Conservation (phyloP, 2,797 vertebrate species). For the Argentina silus region DNA sequence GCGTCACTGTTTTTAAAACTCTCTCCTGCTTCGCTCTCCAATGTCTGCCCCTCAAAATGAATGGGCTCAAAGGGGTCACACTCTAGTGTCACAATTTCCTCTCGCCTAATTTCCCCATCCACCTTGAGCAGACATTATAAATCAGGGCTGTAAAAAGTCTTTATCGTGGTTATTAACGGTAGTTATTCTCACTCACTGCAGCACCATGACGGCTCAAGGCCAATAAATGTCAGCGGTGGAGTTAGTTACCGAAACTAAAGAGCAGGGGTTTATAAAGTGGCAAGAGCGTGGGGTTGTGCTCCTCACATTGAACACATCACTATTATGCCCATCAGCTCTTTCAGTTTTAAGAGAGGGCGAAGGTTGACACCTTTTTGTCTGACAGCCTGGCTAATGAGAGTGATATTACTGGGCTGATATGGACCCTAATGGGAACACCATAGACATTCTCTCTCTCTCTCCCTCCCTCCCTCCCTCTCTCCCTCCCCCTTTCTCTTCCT, state of each 20-base stretch:
- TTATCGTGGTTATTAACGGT: slow-evolving; percentile 63
- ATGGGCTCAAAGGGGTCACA: slow-evolving; percentile 57
- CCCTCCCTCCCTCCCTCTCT: not conserved
- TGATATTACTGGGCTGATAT: not conserved
- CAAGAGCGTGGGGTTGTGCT: slow-evolving; percentile 35
- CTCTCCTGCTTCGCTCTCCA: slow-evolving; percentile 15
- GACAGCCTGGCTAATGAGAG: slow-evolving; percentile 28
- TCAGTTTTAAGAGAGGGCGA: slow-evolving; percentile 25
- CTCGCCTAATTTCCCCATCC: slow-evolving; percentile 57
- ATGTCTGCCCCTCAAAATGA: slow-evolving; percentile 35
- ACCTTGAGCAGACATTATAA: slow-evolving; percentile 60
- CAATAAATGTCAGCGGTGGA: slow-evolving; percentile 66
- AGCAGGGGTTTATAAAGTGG: slow-evolving; percentile 39
- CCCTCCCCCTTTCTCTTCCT: not conserved
- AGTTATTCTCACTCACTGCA: slow-evolving; percentile 63
- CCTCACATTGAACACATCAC: slow-evolving; percentile 70
- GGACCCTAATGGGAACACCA: not conserved
- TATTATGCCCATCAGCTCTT: slow-evolving; percentile 48
- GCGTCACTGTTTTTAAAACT: not conserved
- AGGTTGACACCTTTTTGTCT: slow-evolving; percentile 35
- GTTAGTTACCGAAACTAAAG: slow-evolving; percentile 45
- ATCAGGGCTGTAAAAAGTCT: slow-evolving; percentile 59
- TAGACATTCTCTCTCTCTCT: not conserved
- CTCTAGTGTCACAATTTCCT: slow-evolving; percentile 70
- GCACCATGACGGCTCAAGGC: slow-evolving; percentile 48